phyloP scores from a whole-genome alignment of 2,888 invertebrate genomes.

The Julus scanicus region DNA sequence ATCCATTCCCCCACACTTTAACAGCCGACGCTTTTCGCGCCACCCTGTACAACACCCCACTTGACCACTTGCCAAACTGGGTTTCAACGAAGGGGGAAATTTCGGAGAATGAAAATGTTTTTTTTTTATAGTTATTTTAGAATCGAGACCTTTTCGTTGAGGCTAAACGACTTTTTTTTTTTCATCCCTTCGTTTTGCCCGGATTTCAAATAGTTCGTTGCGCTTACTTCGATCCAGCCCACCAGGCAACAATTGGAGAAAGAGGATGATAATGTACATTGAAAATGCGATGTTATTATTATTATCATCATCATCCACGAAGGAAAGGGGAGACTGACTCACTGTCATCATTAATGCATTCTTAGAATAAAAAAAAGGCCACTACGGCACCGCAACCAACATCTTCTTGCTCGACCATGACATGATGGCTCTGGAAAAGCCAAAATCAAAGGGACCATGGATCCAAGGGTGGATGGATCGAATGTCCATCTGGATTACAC shows the following conservation, averaged over 20 bases:
- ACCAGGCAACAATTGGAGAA: neutral
- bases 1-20: neutral
- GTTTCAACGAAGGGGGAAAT: neutral
- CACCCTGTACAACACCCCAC: neutral
- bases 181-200: neutral
- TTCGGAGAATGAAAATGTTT: neutral
- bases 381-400: neutral
- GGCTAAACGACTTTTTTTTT: neutral
- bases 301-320: neutral
- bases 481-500: neutral
- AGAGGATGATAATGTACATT: neutral
- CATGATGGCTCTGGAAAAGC: neutral
- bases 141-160: neutral
- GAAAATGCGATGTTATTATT: neutral
- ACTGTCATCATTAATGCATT: conserved; percentile 24
- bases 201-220: conserved; percentile 30
- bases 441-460: neutral
- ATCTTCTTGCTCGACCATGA: neutral
- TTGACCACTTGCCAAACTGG: neutral
- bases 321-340: neutral
- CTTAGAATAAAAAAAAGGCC: neutral
- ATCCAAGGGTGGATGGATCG: too few relatives aligned
- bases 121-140: neutral
- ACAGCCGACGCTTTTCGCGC: neutral
- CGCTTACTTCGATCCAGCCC: neutral